Conservation (phyloP, 2,113 vertebrate species). For the Bubalus kerabau region DNA sequence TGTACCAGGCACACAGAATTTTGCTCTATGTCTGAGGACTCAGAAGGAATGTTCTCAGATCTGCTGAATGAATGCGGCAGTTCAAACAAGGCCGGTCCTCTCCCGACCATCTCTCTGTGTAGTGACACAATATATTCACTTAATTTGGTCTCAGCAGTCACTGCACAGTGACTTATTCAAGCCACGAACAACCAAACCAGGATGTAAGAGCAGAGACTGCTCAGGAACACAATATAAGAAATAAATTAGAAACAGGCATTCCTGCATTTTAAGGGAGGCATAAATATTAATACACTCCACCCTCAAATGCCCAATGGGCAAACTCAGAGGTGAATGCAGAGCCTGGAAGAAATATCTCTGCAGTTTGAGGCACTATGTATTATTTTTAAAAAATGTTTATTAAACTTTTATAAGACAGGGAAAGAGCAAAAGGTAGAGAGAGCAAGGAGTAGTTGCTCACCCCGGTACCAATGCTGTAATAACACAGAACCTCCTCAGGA, state of each 20-base stretch:
- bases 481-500: not conserved
- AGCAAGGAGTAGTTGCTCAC: not conserved
- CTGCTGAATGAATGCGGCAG: not conserved
- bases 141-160: not conserved
- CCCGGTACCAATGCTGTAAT: not conserved
- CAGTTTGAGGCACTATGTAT: not conserved
- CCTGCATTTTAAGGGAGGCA: not conserved
- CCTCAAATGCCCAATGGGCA: not conserved
- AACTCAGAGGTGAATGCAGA: not conserved
- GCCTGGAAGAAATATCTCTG: not conserved
- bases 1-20: not conserved
- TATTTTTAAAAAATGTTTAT: not conserved
- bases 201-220: not conserved
- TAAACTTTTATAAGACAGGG: not conserved
- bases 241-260: not conserved
- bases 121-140: not conserved
- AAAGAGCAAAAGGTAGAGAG: not conserved
- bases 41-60: slow-evolving; percentile 10
- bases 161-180: not conserved
- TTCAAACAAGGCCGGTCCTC: not conserved
- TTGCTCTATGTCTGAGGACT: not conserved
- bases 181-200: not conserved
- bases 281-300: not conserved
- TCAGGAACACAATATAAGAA: not conserved
- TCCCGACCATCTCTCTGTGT: not conserved